Base-by-base conservation (phyloP, 2,888 invertebrate genomes). In the Cephalotes varians region DNA sequence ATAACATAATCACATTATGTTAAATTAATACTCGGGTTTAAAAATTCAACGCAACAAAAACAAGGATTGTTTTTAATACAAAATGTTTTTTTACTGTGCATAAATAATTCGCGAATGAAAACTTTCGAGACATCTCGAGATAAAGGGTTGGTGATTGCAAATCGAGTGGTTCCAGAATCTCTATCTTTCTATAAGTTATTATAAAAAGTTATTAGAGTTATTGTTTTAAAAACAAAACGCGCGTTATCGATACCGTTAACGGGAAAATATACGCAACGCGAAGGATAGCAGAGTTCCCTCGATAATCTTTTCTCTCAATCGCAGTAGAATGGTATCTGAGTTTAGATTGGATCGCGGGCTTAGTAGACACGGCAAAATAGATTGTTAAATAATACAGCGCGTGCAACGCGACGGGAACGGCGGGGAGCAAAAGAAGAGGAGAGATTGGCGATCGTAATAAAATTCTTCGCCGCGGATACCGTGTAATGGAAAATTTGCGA, bases 381-480 rank as follows among this genome's bases (percentile, higher is more conserved):
- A 71, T 79, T 79, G 77, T 79, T 79, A 79, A 79, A 79, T 79
- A 79, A 79, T 79, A 79, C 44, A 79, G 77, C 44, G 80, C 60
- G 49, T 47, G 44, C 67, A 58, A 65, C 18, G 44, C 28, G n/a
- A 34, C 21, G 21, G 18, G 47, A 7, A 10, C 12, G 47, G 49
- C 10, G 37, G 62, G 31, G 34, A 15, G 34, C 37, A 37, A 51
- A 49, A 65, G 65, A 28, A 34, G 37, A 47, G 10, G 47, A 31
- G 79, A 71, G 77, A 72, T 65, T 62, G 51, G 54, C 77, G 31
- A 51, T 37, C 54, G 76, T 76, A 82, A 82, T 77, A 77, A 82
- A 77, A 82, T 77, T 77, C 81, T 67, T 65, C 64, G 34, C 77
- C 76, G 80, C 72, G 72, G 60, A 74, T 74, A 44, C 44, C 81